These are phyloP conservation scores for Poliocrania exsul DNA, from an alignment of 2,797 vertebrate species.

Conservation along the genomic window DNA sequence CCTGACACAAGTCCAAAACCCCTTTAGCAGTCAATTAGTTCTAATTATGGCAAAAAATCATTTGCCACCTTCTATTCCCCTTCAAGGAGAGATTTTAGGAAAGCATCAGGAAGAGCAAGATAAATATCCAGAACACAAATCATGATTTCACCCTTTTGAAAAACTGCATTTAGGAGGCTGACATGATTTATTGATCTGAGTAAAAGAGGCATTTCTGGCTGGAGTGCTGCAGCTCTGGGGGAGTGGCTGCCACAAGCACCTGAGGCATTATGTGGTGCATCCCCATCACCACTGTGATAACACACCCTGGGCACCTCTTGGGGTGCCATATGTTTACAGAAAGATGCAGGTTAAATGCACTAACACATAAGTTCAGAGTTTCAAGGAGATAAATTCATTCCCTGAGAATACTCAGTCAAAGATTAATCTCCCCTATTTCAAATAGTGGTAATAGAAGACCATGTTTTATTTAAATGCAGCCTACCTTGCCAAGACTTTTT, in stretches of 20 bases:
- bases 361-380: not conserved
- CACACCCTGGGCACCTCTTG: not conserved
- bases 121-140: not conserved
- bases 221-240: not conserved
- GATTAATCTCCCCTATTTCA: not conserved
- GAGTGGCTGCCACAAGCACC: not conserved
- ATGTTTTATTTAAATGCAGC: not conserved
- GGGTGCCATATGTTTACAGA: not conserved
- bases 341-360: not conserved
- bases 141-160: not conserved
- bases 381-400: not conserved
- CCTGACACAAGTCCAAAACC: not conserved
- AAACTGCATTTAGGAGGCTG: not conserved
- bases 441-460: not conserved
- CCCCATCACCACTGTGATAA: not conserved
- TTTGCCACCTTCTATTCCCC: not conserved
- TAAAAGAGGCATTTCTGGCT: not conserved
- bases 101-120: not conserved
- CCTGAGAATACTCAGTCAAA: not conserved
- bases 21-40: not conserved
- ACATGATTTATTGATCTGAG: not conserved
- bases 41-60: conserved; percentile 1
- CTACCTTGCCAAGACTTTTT: not conserved
- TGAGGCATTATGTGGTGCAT: accelerated
- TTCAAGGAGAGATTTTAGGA: not conserved